phyloP scores from a whole-genome alignment of 2,113 vertebrate genomes.

The Proterorhinus semilunaris region DNA sequence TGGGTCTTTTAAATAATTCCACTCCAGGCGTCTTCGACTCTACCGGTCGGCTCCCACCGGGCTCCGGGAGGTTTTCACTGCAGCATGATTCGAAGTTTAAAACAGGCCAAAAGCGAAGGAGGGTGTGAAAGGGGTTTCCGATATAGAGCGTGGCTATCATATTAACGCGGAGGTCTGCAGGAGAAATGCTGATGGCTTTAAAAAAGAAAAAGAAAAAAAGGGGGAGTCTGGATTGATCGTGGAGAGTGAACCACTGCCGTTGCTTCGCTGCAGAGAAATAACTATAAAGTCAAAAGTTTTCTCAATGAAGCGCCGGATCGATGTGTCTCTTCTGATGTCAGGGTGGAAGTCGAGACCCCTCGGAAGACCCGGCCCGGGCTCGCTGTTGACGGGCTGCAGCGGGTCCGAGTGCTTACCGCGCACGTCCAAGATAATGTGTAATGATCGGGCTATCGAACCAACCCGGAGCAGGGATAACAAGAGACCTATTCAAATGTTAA shows the following conservation, averaged over 20 bases:
- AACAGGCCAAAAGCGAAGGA: constrained; percentile 27
- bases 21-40: constrained; percentile 40
- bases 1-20: constrained; percentile 71
- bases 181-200: constrained; percentile 54
- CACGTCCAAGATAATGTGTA: constrained; percentile 60
- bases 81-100: constrained; percentile 58
- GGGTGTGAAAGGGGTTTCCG: constrained; percentile 64
- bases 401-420: constrained; percentile 67
- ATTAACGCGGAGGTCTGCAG: constrained; percentile 44
- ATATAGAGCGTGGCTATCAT: constrained; percentile 61
- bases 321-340: constrained; percentile 73
- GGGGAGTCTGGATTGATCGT: constrained; percentile 18
- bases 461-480: constrained; percentile 11
- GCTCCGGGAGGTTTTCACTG: constrained; percentile 57
- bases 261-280: constrained; percentile 27
- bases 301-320: constrained; percentile 58
- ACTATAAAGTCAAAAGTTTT: constrained; percentile 47
- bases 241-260: constrained; percentile 40
- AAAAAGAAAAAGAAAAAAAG: constrained; percentile 2
- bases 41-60: constrained; percentile 42
- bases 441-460: constrained; percentile 73
- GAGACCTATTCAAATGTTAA: constrained; percentile 29
- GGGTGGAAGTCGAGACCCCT: constrained; percentile 65
- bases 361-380: constrained; percentile 59
- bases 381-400: constrained; percentile 73